Evolutionary conservation across 2,888 invertebrate genomes (phyloP).

Genomic region (Microctonus hyperodae): DNA sequence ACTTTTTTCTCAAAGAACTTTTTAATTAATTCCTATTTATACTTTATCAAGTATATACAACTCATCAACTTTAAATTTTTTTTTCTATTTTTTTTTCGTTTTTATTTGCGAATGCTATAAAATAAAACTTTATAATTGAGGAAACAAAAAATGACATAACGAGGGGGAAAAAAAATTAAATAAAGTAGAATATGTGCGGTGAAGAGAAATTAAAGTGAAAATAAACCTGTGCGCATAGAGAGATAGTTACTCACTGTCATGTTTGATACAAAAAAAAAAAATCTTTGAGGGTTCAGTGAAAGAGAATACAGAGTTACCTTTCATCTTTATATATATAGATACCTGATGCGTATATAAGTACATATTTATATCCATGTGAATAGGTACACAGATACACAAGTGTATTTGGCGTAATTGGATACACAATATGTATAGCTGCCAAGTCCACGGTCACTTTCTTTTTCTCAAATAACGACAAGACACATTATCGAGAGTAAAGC

Average conservation of each 20-base stretch:
- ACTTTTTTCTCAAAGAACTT: not conserved
- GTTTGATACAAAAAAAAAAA: conserved; percentile 1
- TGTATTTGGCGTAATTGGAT: conserved; percentile 24
- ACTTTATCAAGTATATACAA: not conserved
- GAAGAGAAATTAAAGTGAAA: conserved; percentile 26
- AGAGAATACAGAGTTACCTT: conserved; percentile 4
- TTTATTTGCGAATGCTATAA: not conserved
- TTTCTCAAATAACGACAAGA: conserved; percentile 26
- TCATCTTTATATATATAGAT: conserved; percentile 11
- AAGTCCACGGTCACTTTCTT: conserved; percentile 46
- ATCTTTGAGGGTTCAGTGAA: conserved; percentile 3
- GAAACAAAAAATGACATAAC: not conserved
- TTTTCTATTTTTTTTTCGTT: too few species aligned
- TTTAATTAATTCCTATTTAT: not conserved
- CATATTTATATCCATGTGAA: not conserved
- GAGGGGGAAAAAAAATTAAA: not conserved
- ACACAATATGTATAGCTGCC: conserved; percentile 13
- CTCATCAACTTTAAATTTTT: not conserved
- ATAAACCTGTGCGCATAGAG: conserved; percentile 10
- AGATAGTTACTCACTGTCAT: conserved; percentile 5
- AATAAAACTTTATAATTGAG: not conserved
- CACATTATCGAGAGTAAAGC: not conserved
- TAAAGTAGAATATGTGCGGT: not conserved
- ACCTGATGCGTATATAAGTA: conserved; percentile 1
- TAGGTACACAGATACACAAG: not conserved